Base-by-base conservation (phyloP, 2,888 invertebrate species). In the Zygogramma bicolorata region DNA sequence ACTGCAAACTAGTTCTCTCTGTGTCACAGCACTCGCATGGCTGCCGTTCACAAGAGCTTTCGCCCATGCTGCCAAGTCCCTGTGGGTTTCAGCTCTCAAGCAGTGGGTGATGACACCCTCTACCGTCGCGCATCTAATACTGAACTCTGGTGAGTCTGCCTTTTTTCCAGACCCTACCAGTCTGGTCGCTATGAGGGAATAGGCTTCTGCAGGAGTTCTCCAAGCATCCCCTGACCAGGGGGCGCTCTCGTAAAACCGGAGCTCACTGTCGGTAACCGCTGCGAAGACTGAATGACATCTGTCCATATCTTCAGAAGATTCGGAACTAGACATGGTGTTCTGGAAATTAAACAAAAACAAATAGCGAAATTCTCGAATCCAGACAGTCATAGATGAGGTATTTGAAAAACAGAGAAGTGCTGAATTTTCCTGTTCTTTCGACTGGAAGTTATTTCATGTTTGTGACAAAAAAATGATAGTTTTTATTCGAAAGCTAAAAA, bases 151-250 rank as follows among this genome's bases (percentile, higher is more conserved):
- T 71, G 90, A 89, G 77, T 91, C 92, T 63, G 89, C 83, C 87
- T 88, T 78, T 68, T 84, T 84, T 18, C 83, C 84, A 13, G 85
- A 85, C 15, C 86, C 89, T 71, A 93, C 93, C 76, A 93, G 88
- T 59, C 93, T 89, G 70, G 98, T 98, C 15, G 98, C 97, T 76
- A 99, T 94, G 78, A 99, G 90, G 6, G 97, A 94, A 86, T 94
- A 93, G 82, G 92, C 92, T 87, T 95, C 95, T 65, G 93, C 90
- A 1, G 99, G 97, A 75, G 95, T 93, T 81, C 96, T 93, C 99
- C 99, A 99, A 67, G 98, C 98, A 86, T 97, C 97, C 73, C 94
- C 93, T 71, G 97, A 97, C 95, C 97, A 97, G 0, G 99, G 99
- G 7, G 98, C 98, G 76, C 96, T 95, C 85, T 98, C 98, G 89